A percentile compares a stretch with the other conserved stretches of the same genome.
phyloP scores from a whole-genome alignment of 2,113 vertebrate species.

The Paedocypris sp. region DNA sequence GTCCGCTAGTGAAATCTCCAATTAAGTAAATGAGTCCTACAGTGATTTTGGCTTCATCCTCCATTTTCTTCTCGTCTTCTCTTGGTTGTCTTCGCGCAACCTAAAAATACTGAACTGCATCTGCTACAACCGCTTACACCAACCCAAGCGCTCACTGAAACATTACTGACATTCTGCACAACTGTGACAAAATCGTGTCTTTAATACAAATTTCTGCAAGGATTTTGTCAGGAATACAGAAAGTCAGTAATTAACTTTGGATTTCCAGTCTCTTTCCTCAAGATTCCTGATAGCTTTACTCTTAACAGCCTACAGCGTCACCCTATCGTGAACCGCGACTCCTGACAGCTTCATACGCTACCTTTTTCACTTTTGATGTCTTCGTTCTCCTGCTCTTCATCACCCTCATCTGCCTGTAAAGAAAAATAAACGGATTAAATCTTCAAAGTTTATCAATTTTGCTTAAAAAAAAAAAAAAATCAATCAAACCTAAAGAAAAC shows the following conservation, averaged over 20 bases:
- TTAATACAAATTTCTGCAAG: not conserved
- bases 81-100: conserved; percentile 48
- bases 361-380: conserved; percentile 72
- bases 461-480: too few relatives aligned
- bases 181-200: not conserved
- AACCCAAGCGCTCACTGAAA: conserved; percentile 35
- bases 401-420: conserved; percentile 33
- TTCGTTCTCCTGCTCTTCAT: conserved; percentile 55
- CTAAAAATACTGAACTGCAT: conserved; percentile 59
- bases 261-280: conserved; percentile 66
- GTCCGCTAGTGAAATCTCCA: conserved; percentile 55
- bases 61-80: conserved; percentile 50
- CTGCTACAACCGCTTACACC: conserved; percentile 48
- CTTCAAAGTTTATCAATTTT: too few relatives aligned
- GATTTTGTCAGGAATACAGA: conserved; percentile 32
- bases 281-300: conserved; percentile 9
- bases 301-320: conserved; percentile 11
- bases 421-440: not conserved
- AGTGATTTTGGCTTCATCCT: conserved; percentile 31
- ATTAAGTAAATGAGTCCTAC: conserved; percentile 47
- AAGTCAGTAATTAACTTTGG: conserved; percentile 63
- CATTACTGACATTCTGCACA: conserved; percentile 55
- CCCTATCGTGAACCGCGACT: conserved; percentile 5
- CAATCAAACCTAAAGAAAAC: too few relatives aligned
- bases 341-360: conserved; percentile 67